Percentiles rank a stretch among this genome's conserved stretches.
These are phyloP conservation scores for Diachrysia chrysitis DNA, from an alignment of 2,888 invertebrate species.

Conservation along the genomic window DNA sequence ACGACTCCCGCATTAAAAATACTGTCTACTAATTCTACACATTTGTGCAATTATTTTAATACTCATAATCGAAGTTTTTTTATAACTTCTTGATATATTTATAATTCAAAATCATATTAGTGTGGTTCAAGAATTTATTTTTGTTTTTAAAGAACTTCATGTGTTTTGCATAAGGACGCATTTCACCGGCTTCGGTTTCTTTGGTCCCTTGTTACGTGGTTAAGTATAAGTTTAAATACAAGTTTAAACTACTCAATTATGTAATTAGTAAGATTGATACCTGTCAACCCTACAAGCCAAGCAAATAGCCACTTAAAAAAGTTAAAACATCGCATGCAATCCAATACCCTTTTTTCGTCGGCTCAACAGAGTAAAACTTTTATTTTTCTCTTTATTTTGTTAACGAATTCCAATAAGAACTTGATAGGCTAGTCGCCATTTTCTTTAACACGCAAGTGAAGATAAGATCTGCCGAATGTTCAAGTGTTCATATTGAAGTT, in stretches of 20 bases:
- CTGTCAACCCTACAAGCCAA: neutral
- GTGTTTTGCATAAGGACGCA: no score
- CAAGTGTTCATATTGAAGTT: conserved; percentile 27
- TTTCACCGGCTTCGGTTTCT: no score
- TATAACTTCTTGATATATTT: no score
- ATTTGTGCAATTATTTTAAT: no score
- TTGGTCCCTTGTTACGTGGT: neutral
- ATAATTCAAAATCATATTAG: no score
- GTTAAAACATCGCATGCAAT: neutral
- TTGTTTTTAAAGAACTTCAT: no score
- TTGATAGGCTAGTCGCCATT: conserved; percentile 37
- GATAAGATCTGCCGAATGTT: conserved; percentile 41
- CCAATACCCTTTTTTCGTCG: neutral
- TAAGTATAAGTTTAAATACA: neutral
- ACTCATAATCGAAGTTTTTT: no score
- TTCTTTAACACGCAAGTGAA: conserved; percentile 34
- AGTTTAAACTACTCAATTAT: neutral
- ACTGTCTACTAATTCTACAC: no score
- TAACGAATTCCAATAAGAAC: conserved; percentile 34
- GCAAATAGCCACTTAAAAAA: neutral
- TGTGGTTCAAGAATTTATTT: no score
- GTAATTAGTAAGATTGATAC: neutral
- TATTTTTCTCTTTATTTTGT: conserved; percentile 14
- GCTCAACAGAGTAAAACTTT: conserved; percentile 26
- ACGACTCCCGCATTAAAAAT: no score